Base-by-base conservation (phyloP, 2,888 invertebrate genomes). In the Gonocerus acuteangulatus region DNA sequence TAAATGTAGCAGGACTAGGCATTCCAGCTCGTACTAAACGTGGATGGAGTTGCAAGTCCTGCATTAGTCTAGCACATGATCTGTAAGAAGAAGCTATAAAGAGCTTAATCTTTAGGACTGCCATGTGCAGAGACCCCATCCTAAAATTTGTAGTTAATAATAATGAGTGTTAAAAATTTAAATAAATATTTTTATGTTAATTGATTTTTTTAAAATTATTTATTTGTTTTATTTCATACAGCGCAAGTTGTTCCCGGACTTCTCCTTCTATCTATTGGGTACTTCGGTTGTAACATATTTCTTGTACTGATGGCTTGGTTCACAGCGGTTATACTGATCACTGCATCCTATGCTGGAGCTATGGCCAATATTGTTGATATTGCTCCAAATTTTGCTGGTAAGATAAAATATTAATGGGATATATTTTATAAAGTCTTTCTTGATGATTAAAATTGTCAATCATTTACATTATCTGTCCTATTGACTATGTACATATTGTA, bases 331-430 rank as follows among this genome's bases (percentile, higher is more conserved):
- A 83, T 83, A 11, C 76, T 85, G 62, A 83, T 86, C 68, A 85
- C 85, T 18, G 84, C 85, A 11, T 80, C 84, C 0, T 85, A 86
- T 71, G 85, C 85, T 2, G 85, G 85, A 36, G 85, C 85, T 2
- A 86, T 86, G 83, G 85, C 86, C 0, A 86, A 82, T 69, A 82
- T 86, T 65, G 85, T 87, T 15, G 87, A 87, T 71, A 83, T 87
- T 62, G 85, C 86, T 1, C 86, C 87, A n/a, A 86, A 87, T 74
- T 82, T 84, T 69, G 86, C 87, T 56, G 87, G 82, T 71, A 70
- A 69, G 67, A n/a, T n/a, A n/a, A n/a, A n/a, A n/a, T n/a, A n/a
- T n/a, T 66, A 16, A 16, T 21, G 7, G 23, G 1, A 47, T 47
- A 22, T 47, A 21, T 47, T 47, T 22, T 1, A 7, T 22, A 22